Base-by-base conservation (phyloP, 2,888 invertebrate genomes). In the Hemistola chrysoprasaria region DNA sequence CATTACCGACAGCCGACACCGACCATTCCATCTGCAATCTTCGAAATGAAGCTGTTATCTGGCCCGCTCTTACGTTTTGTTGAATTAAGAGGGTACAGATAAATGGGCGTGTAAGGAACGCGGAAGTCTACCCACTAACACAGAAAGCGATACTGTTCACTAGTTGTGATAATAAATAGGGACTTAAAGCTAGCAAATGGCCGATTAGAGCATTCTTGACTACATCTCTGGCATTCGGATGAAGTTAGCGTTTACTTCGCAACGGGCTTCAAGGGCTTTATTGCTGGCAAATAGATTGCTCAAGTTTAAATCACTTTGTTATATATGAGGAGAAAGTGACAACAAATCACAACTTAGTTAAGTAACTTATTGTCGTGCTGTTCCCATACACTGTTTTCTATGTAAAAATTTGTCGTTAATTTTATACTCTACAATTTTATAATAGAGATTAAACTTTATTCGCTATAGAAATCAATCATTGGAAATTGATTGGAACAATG, bases 111-210 rank as follows among this genome's bases (percentile, higher is more conserved):
- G 71, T 74, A 75, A 78, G 72, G 73, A 76, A 71, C 74, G 66
- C 65, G 65, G 62, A 78, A 78, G 76, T 71, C 69, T 73, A 75
- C 71, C 54, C 60, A 65, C 68, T 72, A 65, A 62, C 62, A 56
- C 69, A 62, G 71, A 78, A 82, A 78, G 69, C 79, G 78, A 82
- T 84, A 84, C 82, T 80, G 74, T 69, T 69, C 68, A 71, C 82
- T 81, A 83, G 80, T 80, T 82, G 76, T 78, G 69, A 84, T 83
- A 83, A 78, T 77, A 80, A 80, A 81, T 80, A 78, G 77, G 66
- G 67, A 72, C 75, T 79, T 78, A 75, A 74, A 72, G 71, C 65
- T 72, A 65, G 76, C 76, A 74, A 81, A 81, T 79, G 77, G 80
- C 68, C 80, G 79, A 80, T 81, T 78, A 78, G 80, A 76, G 79